Evolutionary conservation across 1,140 invertebrate species (phyloP).

Genomic region (Delia radicum): DNA sequence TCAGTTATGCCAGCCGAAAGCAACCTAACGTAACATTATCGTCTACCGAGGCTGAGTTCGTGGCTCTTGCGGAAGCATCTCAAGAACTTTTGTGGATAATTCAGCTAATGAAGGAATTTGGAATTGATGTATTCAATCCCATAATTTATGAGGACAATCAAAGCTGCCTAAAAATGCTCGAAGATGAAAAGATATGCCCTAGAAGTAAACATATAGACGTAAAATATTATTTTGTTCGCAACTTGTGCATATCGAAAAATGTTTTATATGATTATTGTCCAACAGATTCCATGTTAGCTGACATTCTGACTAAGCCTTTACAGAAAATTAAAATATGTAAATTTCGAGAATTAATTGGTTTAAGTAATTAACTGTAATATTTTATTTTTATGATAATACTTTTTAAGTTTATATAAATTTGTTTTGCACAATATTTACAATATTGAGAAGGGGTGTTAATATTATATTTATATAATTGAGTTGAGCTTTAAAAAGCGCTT

Average conservation of each 20-base stretch:
- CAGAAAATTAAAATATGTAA: not conserved
- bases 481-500: too few relatives aligned
- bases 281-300: conserved; percentile 31
- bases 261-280: conserved; percentile 31
- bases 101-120: conserved; percentile 26
- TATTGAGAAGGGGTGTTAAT: conserved; percentile 22
- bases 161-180: conserved; percentile 1
- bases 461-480: too few relatives aligned
- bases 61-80: conserved; percentile 28
- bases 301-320: conserved; percentile 34
- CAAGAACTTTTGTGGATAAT: conserved; percentile 31
- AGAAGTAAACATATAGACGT: conserved; percentile 38
- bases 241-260: conserved; percentile 17
- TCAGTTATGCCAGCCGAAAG: conserved; percentile 32
- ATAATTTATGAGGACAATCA: too few relatives aligned
- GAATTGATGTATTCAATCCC: not conserved
- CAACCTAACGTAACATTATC: conserved; percentile 36
- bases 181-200: not conserved
- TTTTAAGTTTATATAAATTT: not conserved
- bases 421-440: conserved; percentile 1
- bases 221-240: conserved; percentile 34
- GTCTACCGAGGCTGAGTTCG: too few relatives aligned
- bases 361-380: not conserved
- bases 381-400: not conserved
- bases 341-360: conserved; percentile 8